Evolutionary conservation across 2,888 invertebrate species (phyloP), one percentile per base, ranked within the genome.

Genomic region (Physocephala rufipes): DNA sequence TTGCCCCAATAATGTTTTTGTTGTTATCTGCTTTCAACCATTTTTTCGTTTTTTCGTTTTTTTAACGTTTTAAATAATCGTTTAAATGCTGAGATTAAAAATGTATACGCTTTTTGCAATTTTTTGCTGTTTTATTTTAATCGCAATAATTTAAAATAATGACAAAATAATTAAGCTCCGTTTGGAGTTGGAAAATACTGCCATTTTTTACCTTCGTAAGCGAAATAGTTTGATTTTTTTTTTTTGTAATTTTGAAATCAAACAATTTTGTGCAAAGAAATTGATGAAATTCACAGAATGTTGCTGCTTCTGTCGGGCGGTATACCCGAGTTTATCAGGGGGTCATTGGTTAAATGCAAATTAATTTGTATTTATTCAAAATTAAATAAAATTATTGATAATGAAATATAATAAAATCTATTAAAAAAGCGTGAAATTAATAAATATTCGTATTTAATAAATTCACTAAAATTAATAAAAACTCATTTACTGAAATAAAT

Each of bases 151-250:
- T 67, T 47, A 45, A 67, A 68, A 68, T 68, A 68, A 68, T 62
- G 68, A 30, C 68, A 68, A 61, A 68, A 68, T 68, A 68, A 68
- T 68, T 68, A 62, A 68, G 61, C 68, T 61, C 47, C 49, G 36
- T 62, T 68, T 68, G 62, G 62, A 36, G 36, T 4, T 9, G 36
- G 9, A 36, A 36, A 36, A 36, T 36, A 9, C 36, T 7, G 36
- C 36, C 9, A 7, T 4, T 36, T 36, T 36, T 36, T 7, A 36
- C 5, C 36, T 9, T 36, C 36, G 9, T 36, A 36, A 36, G 5
- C 4, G 4, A 4, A 36, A n/a, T n/a, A n/a, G n/a, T n/a, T 36
- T 9, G 36, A 7, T 36, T 36, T 36, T 36, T 4, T 36, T 36
- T 36, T 36, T 36, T 36, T 7, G 9, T 36, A 36, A 9, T 9